A percentile compares a stretch with the other conserved stretches of the same genome.
phyloP scores from a whole-genome alignment of 2,797 vertebrate species.

The Champsocephalus gunnari region DNA sequence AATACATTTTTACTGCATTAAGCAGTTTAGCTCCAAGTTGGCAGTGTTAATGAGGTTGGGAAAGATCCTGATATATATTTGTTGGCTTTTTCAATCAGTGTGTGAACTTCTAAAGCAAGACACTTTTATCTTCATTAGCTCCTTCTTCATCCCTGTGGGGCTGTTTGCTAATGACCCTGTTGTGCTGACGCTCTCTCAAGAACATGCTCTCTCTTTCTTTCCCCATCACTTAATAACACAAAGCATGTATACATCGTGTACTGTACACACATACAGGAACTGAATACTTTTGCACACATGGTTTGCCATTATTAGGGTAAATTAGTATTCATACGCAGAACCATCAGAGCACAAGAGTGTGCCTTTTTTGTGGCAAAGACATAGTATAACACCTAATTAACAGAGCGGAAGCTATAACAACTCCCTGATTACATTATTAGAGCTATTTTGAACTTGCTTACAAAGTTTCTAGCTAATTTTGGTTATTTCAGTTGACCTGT shows the following conservation, averaged over 20 bases:
- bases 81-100: slow-evolving; percentile 24
- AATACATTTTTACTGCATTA: slow-evolving; percentile 37
- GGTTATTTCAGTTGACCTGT: slow-evolving; percentile 53
- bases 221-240: neutral
- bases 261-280: neutral
- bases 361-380: slow-evolving; percentile 27
- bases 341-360: neutral
- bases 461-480: slow-evolving; percentile 50
- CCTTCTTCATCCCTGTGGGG: slow-evolving; percentile 53
- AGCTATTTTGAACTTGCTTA: slow-evolving; percentile 34
- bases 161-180: slow-evolving; percentile 57
- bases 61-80: slow-evolving; percentile 32
- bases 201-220: neutral
- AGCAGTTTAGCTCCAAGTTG: slow-evolving; percentile 14
- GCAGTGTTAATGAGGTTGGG: slow-evolving; percentile 30
- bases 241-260: slow-evolving; percentile 12
- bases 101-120: slow-evolving; percentile 56
- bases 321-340: neutral
- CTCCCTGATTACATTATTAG: slow-evolving; percentile 35
- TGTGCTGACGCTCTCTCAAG: slow-evolving; percentile 27
- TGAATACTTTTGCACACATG: neutral
- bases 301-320: slow-evolving; percentile 20
- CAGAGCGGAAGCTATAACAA: slow-evolving; percentile 24
- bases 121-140: slow-evolving; percentile 57
- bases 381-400: slow-evolving; percentile 44